A percentile compares a stretch with the other conserved stretches of the same genome.
These are phyloP conservation scores for Agonopterix subpropinquella DNA, from an alignment of 2,888 invertebrate species.

Conservation along the genomic window DNA sequence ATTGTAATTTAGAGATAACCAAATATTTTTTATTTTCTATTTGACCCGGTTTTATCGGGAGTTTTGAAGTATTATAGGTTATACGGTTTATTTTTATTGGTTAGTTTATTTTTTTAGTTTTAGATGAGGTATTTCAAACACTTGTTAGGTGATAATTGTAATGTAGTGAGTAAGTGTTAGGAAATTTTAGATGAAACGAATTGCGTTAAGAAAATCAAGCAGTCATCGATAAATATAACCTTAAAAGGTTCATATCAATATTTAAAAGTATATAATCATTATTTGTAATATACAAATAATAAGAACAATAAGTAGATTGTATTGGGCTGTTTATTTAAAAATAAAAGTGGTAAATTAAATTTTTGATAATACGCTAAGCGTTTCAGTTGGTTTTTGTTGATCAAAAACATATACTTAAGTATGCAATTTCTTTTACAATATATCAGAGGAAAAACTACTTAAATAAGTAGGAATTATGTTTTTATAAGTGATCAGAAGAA, in stretches of 20 bases:
- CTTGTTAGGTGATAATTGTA: slow-evolving; percentile 49
- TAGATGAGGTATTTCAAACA: slow-evolving; percentile 40
- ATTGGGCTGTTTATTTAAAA: slow-evolving; percentile 45
- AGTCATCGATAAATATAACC: slow-evolving; percentile 59
- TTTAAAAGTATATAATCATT: slow-evolving; percentile 68
- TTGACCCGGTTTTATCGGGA: slow-evolving; percentile 68
- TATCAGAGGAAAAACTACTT: too few relatives aligned
- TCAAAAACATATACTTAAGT: too few relatives aligned
- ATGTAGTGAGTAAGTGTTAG: slow-evolving; percentile 41
- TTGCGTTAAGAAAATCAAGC: slow-evolving; percentile 37
- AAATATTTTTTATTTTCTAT: slow-evolving; percentile 52
- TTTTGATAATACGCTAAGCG: slow-evolving; percentile 50
- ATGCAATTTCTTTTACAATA: too few relatives aligned
- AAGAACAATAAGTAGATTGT: slow-evolving; percentile 71
- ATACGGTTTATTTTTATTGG: slow-evolving; percentile 29
- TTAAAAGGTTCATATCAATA: slow-evolving; percentile 75
- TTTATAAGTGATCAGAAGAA: too few relatives aligned
- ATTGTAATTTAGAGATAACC: slow-evolving; percentile 53
- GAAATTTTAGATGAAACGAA: slow-evolving; percentile 44
- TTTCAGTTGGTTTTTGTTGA: slow-evolving; percentile 31
- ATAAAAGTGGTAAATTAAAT: slow-evolving; percentile 13
- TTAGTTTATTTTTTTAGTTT: slow-evolving; percentile 25
- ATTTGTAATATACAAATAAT: slow-evolving; percentile 55
- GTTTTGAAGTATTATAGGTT: slow-evolving; percentile 68
- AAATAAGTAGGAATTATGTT: too few relatives aligned